Percentiles rank a stretch among this genome's conserved stretches.
Conservation (phyloP, 2,888 invertebrate genomes). For the Cacoxenus indagator region DNA sequence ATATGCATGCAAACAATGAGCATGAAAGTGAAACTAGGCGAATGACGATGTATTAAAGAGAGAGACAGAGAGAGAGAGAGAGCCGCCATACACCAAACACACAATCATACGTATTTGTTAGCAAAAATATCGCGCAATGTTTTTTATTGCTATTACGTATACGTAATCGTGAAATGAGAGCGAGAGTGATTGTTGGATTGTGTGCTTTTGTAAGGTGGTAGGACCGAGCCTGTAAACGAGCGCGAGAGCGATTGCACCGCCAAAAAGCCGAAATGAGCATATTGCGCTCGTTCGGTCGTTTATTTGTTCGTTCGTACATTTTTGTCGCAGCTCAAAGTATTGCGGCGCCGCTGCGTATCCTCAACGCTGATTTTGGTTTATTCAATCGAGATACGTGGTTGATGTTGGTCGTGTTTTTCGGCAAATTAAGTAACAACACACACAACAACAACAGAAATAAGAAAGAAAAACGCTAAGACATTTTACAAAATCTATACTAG, state of each 20-base stretch:
- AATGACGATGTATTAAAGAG: background rate
- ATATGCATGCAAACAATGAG: background rate
- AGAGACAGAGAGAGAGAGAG: slow-evolving; percentile 35
- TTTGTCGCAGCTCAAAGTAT: slow-evolving; percentile 37
- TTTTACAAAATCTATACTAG: slow-evolving; percentile 32
- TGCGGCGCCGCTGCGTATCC: slow-evolving; percentile 58
- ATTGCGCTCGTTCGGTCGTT: background rate
- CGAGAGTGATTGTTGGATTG: slow-evolving; percentile 49
- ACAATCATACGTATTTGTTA: slow-evolving; percentile 17
- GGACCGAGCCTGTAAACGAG: slow-evolving; percentile 20
- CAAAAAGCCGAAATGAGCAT: background rate
- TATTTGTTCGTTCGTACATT: background rate
- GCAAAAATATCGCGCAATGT: slow-evolving; percentile 8
- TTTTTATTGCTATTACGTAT: slow-evolving; percentile 34
- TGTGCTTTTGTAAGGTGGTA: slow-evolving; percentile 1
- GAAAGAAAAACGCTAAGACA: slow-evolving; percentile 30
- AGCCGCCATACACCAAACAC: slow-evolving; percentile 28
- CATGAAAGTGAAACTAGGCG: slow-evolving; percentile 15
- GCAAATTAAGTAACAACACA: slow-evolving; percentile 38
- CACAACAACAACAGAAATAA: slow-evolving; percentile 27
- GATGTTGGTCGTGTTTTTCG: slow-evolving; percentile 70
- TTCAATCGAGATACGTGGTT: slow-evolving; percentile 72
- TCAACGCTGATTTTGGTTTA: slow-evolving; percentile 70
- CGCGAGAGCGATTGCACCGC: slow-evolving; percentile 39
- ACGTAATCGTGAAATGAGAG: slow-evolving; percentile 55